A percentile compares a stretch with the other conserved stretches of the same genome.
phyloP scores from a whole-genome alignment of 2,113 vertebrate genomes.

The Rousettus leschenaultii region DNA sequence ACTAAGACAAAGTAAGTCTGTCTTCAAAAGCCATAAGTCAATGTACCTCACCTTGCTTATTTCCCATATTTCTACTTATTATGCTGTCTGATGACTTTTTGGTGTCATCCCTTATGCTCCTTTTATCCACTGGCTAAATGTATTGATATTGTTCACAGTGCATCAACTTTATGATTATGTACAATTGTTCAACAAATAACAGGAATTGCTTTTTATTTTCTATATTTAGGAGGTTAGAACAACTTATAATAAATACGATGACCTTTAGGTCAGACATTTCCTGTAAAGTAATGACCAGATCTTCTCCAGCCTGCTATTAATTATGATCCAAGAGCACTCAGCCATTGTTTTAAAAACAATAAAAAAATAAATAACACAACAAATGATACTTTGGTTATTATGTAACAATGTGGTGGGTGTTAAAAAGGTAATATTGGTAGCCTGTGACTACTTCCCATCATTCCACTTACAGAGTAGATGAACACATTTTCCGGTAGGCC shows the following conservation, averaged over 20 bases:
- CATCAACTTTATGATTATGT: slow-evolving; percentile 63
- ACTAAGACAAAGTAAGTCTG: background rate
- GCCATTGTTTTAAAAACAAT: slow-evolving; percentile 77
- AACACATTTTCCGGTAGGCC: slow-evolving; percentile 61
- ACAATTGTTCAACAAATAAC: slow-evolving; percentile 67
- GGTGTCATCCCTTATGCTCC: background rate
- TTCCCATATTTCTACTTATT: background rate
- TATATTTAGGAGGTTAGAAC: slow-evolving; percentile 71
- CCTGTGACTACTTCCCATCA: slow-evolving; percentile 57
- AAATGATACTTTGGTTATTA: slow-evolving; percentile 70
- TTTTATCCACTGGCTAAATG: slow-evolving; percentile 38
- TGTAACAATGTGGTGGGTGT: slow-evolving; percentile 73
- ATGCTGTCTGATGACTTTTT: background rate
- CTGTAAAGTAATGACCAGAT: slow-evolving; percentile 76
- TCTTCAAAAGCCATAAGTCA: background rate
- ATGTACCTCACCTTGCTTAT: background rate
- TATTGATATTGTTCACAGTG: slow-evolving; percentile 49
- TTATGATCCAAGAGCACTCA: slow-evolving; percentile 70
- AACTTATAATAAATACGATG: slow-evolving; percentile 65
- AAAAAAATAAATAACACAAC: slow-evolving; percentile 72
- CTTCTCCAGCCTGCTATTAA: slow-evolving; percentile 73
- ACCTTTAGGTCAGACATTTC: slow-evolving; percentile 75
- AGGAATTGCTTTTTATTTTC: slow-evolving; percentile 75
- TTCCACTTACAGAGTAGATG: slow-evolving; percentile 30
- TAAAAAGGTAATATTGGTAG: slow-evolving; percentile 67